Evolutionary conservation across 2,888 invertebrate genomes (phyloP).

Genomic region (Nymphalis polychloros): DNA sequence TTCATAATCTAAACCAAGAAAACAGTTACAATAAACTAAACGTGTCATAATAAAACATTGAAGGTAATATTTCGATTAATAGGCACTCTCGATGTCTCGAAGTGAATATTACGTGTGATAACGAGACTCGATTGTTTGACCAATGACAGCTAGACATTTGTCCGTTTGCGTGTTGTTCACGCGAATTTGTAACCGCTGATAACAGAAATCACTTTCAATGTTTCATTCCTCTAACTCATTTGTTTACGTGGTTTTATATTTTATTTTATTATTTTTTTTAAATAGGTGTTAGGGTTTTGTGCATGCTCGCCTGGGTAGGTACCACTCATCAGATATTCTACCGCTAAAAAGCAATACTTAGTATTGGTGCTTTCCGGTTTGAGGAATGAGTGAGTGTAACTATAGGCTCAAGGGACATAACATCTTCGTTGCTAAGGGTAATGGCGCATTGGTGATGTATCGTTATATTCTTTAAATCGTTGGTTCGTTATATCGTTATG

Average conservation of each 20-base stretch:
- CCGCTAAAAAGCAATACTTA: no score
- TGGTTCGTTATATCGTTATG: no score
- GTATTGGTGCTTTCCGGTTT: no score
- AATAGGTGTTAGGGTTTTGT: no score
- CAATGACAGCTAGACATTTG: constrained; percentile 22
- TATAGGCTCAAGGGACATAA: no score
- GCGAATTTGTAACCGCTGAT: constrained; percentile 32
- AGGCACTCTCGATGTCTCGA: background rate
- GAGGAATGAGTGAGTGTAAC: no score
- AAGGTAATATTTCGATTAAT: background rate
- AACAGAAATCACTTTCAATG: constrained; percentile 24
- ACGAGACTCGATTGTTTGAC: constrained; percentile 14
- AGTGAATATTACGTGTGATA: constrained; percentile 11
- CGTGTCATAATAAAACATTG: background rate
- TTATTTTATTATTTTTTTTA: constrained; percentile 13
- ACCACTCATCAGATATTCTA: no score
- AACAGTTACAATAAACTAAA: background rate
- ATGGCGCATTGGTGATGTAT: no score
- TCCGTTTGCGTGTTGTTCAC: constrained; percentile 26
- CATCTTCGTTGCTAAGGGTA: no score
- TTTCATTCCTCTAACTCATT: constrained; percentile 20
- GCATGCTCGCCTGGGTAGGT: no score
- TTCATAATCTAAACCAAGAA: background rate
- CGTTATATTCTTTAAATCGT: no score
- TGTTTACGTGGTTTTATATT: constrained; percentile 12